Conservation (phyloP, 2,113 vertebrate genomes). For the Caloenas nicobarica region DNA sequence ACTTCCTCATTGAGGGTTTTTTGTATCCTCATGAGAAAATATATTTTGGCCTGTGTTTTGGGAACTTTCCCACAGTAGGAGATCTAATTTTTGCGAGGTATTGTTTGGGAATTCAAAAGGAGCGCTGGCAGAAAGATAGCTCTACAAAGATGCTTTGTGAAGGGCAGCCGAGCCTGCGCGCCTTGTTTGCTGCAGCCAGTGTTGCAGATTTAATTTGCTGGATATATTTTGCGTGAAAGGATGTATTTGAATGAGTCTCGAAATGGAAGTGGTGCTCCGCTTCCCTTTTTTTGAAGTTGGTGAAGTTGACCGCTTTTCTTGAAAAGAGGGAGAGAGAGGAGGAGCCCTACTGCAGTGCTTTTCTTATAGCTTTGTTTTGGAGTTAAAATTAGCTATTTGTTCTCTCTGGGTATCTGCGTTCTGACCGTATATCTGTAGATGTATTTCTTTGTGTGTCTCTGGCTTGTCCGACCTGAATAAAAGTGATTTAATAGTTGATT, state of each 20-base stretch:
- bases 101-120: constrained; percentile 69
- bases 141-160: constrained; percentile 70
- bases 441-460: constrained; percentile 17
- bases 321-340: not conserved
- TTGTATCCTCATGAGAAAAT: constrained; percentile 58
- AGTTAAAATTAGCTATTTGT: constrained; percentile 34
- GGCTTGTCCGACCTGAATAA: not conserved
- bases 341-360: not conserved
- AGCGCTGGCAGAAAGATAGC: constrained; percentile 55
- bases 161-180: constrained; percentile 1
- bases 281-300: not conserved
- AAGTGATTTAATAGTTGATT: constrained; percentile 1
- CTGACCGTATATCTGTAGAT: not conserved
- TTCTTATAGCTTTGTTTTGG: constrained; percentile 10
- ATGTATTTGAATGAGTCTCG: not conserved
- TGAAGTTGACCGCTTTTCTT: not conserved
- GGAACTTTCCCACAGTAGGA: constrained; percentile 69
- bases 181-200: constrained; percentile 35
- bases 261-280: not conserved
- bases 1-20: constrained; percentile 31
- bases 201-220: constrained; percentile 63
- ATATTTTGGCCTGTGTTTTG: constrained; percentile 57
- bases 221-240: not conserved
- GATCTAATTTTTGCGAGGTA: constrained; percentile 61
- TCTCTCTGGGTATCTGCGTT: constrained; percentile 1